Percentiles rank a stretch among this genome's conserved stretches.
Evolutionary conservation across 2,797 vertebrate species (phyloP).

Genomic region (Benthosema pterotum): DNA sequence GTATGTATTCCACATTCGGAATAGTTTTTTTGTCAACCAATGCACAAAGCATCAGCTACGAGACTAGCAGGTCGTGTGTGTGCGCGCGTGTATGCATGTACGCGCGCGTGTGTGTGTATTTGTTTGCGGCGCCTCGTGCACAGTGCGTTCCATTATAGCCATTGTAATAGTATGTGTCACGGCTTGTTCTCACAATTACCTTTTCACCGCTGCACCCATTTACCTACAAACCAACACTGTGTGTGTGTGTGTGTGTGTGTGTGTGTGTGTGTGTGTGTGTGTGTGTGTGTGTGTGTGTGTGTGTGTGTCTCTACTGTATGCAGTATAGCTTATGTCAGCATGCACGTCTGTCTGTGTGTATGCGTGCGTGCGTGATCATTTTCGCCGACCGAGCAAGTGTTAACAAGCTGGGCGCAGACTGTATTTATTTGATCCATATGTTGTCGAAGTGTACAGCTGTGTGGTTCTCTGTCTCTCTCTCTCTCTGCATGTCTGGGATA

Average conservation of each 20-base stretch:
- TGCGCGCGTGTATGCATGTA: no score
- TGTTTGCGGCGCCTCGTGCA: neutral
- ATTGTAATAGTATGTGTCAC: constrained; percentile 33
- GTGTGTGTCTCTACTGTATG: no score
- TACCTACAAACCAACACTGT: neutral
- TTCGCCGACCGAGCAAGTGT: constrained; percentile 77
- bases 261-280: constrained; percentile 28
- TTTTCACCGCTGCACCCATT: constrained; percentile 23
- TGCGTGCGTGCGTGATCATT: constrained; percentile 35
- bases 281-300: no score
- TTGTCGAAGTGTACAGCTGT: constrained; percentile 68
- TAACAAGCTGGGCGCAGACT: constrained; percentile 76
- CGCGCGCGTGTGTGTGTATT: neutral
- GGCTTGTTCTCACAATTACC: constrained; percentile 29
- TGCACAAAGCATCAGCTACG: no score
- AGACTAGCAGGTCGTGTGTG: no score
- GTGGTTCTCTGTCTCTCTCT: no score
- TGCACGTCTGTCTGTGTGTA: constrained; percentile 41
- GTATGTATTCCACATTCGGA: neutral
- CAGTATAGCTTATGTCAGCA: no score
- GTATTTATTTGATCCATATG: constrained; percentile 81
- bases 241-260: neutral
- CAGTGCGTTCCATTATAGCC: neutral
- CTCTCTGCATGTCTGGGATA: constrained; percentile 60
- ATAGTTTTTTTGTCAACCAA: no score